Evolutionary conservation across 2,888 invertebrate genomes (phyloP), one percentile per base, ranked within the genome.

Genomic region (Clunio marinus): DNA sequence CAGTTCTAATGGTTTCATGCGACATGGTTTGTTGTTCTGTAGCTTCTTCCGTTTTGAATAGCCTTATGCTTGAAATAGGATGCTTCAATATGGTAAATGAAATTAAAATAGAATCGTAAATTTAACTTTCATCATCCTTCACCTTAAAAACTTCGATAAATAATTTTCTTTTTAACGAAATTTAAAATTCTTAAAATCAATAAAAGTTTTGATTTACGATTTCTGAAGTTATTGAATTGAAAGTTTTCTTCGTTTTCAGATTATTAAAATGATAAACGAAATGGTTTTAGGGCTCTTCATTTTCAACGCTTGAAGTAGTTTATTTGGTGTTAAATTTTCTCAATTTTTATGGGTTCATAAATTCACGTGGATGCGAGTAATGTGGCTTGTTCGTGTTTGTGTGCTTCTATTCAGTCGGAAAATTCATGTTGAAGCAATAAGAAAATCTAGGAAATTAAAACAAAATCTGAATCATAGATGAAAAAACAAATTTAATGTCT

Each of bases 401-500:
- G 20, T 8, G 22, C 20, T 17, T 45, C n/a, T 7, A n/a, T 45
- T 15, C 10, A 7, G 15, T 45, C 32, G 51, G 51, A 2, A 51
- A 51, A 51, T 51, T 51, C 22, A 51, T 51, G 22, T n/a, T 51
- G 13, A 32, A 13, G 41, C 51, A 3, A 51, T 17, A 17, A 51
- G 10, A 57, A 46, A 37, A 24, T 32, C 25, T 41, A 7, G 57
- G 8, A 22, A 27, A 27, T 2, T 2, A n/a, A 28, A 20, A 27
- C 2, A 41, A 67, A 70, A 71, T 72, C 71, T 22, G 37, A 27
- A 28, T 17, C 65, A 51, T 27, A 22, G 20, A 20, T 15, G 8
- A 27, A 27, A 24, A 41, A 15, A 63, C 13, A 17, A 22, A 13
- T 41, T 41, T 5, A 2, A 4, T 5, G 10, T 55, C 20, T 55